Evolutionary conservation across 2,113 vertebrate species (phyloP), one percentile per base, ranked within the genome.

Genomic region (Ochotona curzoniae): DNA sequence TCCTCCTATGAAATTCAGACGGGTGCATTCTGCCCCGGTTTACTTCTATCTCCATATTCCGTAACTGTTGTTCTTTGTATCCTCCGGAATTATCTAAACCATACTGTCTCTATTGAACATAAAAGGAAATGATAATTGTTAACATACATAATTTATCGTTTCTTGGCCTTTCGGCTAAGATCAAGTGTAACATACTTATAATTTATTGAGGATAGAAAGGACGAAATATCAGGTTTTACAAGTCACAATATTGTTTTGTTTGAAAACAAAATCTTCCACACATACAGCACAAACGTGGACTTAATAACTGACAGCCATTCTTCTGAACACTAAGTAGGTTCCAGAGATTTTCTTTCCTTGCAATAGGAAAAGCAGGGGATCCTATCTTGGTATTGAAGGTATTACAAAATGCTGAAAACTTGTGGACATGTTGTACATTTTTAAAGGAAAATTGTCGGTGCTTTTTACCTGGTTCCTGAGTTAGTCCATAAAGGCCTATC

Each of bases 71-170:
- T 54, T 98, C 98, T 93, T 98, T 98, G 95, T 99, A 99, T 89
- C 99, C 99, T 94, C 99, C 99, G 57, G 98, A 98, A 90, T 98
- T 98, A 94, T 99, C 99, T 96, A 99, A 93, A 18, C 99, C 99
- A 97, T 99, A 99, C 57, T 98, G 98, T 85, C 67, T 99, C 99
- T 99, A 97, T 94, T 94, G 90, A 69, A 86, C n/a, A 97, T 9
- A 91, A 79, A 97, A 96, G 18, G 20, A 21, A 60, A 80, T 21
- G 0, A 95, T 96, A 92, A 94, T 80, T 86, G 90, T 93, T 93
- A 80, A 93, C 38, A 12, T n/a, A n/a, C n/a, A n/a, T n/a, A n/a
- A n/a, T n/a, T n/a, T n/a, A n/a, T n/a, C n/a, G n/a, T n/a, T n/a
- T n/a, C n/a, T n/a, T n/a, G n/a, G n/a, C n/a, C n/a, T n/a, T n/a